A percentile compares a stretch with the other conserved stretches of the same genome.
Conservation (phyloP, 2,113 vertebrate species). For the Puffinus mauretanicus region DNA sequence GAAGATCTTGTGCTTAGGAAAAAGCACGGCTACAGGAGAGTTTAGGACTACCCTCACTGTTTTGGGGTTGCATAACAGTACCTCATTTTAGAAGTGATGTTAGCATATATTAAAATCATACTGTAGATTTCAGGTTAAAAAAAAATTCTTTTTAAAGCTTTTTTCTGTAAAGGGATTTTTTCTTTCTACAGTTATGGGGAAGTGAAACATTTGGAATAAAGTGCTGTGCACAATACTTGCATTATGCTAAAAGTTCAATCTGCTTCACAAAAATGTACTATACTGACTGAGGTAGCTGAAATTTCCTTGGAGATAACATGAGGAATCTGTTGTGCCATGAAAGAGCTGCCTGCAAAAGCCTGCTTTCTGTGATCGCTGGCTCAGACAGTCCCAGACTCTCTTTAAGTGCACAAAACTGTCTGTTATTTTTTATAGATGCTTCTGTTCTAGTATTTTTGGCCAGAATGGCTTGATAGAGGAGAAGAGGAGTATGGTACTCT, state of each 20-base stretch:
- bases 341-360: neutral
- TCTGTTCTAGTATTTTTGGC: neutral
- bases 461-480: neutral
- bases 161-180: neutral
- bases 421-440: neutral
- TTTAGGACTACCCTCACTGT: neutral
- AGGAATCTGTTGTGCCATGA: neutral
- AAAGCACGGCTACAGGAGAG: neutral
- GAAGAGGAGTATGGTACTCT: neutral
- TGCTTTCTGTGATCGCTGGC: neutral
- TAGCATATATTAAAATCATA: neutral
- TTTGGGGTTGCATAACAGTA: neutral
- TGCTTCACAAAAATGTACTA: neutral
- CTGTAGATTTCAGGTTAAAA: neutral
- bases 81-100: neutral
- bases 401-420: neutral
- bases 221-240: neutral
- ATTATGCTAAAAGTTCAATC: neutral
- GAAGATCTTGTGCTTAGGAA: neutral
- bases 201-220: neutral
- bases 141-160: neutral
- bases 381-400: neutral
- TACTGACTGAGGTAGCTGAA: neutral
- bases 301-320: neutral
- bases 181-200: neutral